A percentile compares a stretch with the other conserved stretches of the same genome.
phyloP scores from a whole-genome alignment of 2,797 vertebrate genomes.

The Takifugu ocellatus region DNA sequence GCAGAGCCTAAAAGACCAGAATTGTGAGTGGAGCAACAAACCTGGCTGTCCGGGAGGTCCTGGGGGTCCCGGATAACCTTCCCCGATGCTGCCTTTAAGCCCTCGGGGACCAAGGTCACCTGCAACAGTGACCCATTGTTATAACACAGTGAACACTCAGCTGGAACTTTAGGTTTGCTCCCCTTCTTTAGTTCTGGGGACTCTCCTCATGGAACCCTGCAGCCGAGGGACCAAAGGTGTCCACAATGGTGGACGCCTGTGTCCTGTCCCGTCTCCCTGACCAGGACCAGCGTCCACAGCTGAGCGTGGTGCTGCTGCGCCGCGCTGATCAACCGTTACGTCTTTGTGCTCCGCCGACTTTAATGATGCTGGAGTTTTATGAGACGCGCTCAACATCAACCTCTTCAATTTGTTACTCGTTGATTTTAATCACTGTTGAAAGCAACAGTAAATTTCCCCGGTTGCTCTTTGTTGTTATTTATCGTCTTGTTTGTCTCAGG shows the following conservation, averaged over 20 bases:
- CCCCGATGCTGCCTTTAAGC: constrained; percentile 75
- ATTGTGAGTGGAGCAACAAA: constrained; percentile 26
- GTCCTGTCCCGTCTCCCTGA: constrained; percentile 2
- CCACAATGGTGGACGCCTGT: no score
- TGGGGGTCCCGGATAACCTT: constrained; percentile 68
- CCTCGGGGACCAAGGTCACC: constrained; percentile 75
- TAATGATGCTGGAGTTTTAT: constrained; percentile 52
- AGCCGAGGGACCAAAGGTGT: no score
- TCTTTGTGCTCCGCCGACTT: constrained; percentile 53
- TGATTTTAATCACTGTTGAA: constrained; percentile 53
- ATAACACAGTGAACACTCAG: no score
- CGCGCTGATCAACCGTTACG: constrained; percentile 10
- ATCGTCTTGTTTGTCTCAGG: constrained; percentile 32
- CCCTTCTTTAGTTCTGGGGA: no score
- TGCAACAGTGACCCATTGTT: constrained; percentile 20
- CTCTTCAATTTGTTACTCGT: constrained; percentile 43
- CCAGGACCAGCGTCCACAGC: constrained; percentile 8
- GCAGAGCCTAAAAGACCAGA: not conserved
- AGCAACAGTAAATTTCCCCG: constrained; percentile 34
- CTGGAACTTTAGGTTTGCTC: no score
- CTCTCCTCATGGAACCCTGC: no score
- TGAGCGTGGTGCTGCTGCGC: constrained; percentile 19
- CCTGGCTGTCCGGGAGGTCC: constrained; percentile 75
- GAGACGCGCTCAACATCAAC: constrained; percentile 44
- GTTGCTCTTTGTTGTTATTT: constrained; percentile 25